A percentile compares a stretch with the other conserved stretches of the same genome.
Evolutionary conservation across 2,888 invertebrate genomes (phyloP).

Genomic region (Beris chalybata): DNA sequence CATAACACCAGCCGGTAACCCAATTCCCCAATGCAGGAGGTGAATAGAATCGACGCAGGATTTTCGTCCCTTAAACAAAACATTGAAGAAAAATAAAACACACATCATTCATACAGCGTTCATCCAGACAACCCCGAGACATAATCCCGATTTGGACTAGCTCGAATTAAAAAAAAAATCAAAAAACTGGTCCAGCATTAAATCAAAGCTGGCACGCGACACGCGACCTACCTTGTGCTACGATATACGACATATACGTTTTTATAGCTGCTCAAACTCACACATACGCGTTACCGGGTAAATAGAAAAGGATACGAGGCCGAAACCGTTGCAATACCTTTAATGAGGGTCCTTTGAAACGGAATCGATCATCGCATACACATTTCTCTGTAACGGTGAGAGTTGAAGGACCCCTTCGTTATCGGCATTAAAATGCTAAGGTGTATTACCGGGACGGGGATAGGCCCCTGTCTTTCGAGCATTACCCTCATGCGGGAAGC

Average conservation of each 20-base stretch:
- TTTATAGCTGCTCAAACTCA: constrained; percentile 1
- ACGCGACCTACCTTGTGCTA: constrained; percentile 34
- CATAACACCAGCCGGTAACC: constrained; percentile 6
- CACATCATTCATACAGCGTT: constrained; percentile 4
- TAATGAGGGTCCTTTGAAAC: constrained; percentile 26
- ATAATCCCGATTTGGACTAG: constrained; percentile 17
- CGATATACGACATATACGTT: neutral
- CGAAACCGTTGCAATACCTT: constrained; percentile 28
- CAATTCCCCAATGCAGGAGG: constrained; percentile 26
- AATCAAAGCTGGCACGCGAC: constrained; percentile 35
- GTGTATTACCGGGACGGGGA: constrained; percentile 5
- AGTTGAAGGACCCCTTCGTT: constrained; percentile 23
- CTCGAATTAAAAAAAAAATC: constrained; percentile 18
- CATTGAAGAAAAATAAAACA: constrained; percentile 14
- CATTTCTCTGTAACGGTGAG: constrained; percentile 16
- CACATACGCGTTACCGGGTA: constrained; percentile 1
- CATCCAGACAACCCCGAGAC: constrained; percentile 25
- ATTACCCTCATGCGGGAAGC: constrained; percentile 25
- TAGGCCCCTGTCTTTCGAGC: neutral
- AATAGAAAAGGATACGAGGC: constrained; percentile 11
- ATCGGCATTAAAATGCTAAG: constrained; percentile 18
- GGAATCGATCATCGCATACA: constrained; percentile 17
- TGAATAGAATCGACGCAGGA: constrained; percentile 26
- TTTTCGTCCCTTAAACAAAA: constrained; percentile 28
- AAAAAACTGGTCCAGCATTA: constrained; percentile 29